A percentile compares a stretch with the other conserved stretches of the same genome.
phyloP scores from a whole-genome alignment of 2,113 vertebrate species.

The Centropus unirufus region DNA sequence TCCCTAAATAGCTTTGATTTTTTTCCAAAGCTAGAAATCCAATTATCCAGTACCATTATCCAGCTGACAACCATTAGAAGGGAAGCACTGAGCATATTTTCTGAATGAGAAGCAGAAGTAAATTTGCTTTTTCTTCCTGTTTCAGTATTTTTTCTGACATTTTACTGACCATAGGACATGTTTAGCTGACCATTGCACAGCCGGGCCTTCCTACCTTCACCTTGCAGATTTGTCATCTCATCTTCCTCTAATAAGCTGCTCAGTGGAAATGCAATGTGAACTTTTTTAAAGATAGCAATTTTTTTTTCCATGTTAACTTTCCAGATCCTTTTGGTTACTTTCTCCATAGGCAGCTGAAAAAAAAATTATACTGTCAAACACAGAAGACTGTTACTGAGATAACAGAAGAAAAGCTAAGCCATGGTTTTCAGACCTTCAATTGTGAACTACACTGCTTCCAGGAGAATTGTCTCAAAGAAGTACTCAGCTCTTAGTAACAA shows the following conservation, averaged over 20 bases:
- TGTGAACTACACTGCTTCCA: background rate
- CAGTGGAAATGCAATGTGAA: background rate
- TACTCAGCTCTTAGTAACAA: background rate
- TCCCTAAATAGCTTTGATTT: background rate
- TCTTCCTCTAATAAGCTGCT: background rate
- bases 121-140: background rate
- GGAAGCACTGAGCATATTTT: background rate
- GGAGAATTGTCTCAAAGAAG: background rate
- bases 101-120: conserved; percentile 11
- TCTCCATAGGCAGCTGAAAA: background rate
- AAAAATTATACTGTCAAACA: background rate
- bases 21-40: background rate
- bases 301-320: conserved; percentile 12
- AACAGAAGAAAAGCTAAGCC: background rate
- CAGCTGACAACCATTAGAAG: background rate
- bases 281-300: background rate
- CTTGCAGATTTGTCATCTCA: background rate
- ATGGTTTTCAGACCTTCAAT: background rate
- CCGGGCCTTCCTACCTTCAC: background rate
- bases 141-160: background rate
- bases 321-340: background rate
- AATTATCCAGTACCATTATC: background rate
- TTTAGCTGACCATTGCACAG: background rate
- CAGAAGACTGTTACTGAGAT: background rate
- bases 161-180: background rate